phyloP scores from a whole-genome alignment of 2,113 vertebrate species.

The Trochalopteron elliotii region DNA sequence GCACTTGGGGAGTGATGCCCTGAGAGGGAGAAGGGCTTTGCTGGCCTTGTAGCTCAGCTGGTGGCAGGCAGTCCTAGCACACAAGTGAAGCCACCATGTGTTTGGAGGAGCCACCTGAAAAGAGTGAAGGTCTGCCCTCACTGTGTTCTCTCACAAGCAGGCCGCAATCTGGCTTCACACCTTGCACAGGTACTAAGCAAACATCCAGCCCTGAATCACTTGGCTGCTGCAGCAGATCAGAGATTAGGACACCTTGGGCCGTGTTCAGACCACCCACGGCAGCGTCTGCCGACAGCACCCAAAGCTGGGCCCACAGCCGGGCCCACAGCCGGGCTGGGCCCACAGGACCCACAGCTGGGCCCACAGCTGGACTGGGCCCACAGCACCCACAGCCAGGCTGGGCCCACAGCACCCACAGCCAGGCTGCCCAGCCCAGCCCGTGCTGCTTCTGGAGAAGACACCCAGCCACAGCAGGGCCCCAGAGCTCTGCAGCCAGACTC shows the following conservation, averaged over 20 bases:
- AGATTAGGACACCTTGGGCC: slow-evolving; percentile 18
- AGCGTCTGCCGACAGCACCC: neutral
- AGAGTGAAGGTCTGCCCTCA: neutral
- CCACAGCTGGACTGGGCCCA: no score
- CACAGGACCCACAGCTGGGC: neutral
- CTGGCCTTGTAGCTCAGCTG: neutral
- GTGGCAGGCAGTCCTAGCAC: accelerated
- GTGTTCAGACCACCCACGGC: neutral
- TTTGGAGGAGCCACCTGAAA: neutral
- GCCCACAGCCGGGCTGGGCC: neutral
- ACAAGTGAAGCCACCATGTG: accelerated
- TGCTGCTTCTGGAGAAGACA: neutral
- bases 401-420: neutral
- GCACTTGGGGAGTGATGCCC: accelerated
- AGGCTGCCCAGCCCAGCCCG: neutral
- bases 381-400: neutral
- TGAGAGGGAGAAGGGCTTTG: neutral
- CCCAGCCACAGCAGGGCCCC: neutral
- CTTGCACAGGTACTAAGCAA: neutral
- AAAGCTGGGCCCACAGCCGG: neutral
- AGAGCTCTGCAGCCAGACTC: neutral
- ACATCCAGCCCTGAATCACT: slow-evolving; percentile 29
- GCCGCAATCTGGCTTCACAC: neutral
- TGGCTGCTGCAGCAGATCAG: neutral
- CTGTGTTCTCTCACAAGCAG: neutral